Percentiles rank a stretch among this genome's conserved stretches.
These are phyloP conservation scores for Apistogramma diplotaenia DNA, from an alignment of 2,113 vertebrate species.

Conservation along the genomic window DNA sequence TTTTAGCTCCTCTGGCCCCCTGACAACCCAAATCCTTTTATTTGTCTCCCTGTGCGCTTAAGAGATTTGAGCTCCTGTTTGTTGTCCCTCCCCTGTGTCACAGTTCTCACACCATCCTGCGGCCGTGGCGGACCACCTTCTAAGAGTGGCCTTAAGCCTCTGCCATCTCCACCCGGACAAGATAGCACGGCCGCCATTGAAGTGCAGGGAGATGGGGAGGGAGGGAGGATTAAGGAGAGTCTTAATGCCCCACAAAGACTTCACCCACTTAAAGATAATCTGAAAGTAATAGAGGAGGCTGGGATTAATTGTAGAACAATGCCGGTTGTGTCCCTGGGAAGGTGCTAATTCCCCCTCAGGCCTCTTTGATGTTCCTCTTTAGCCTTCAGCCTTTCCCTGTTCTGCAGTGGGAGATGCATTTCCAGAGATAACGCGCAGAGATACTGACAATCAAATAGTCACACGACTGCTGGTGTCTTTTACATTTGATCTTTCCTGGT, in stretches of 20 bases:
- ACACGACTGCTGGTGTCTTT: neutral
- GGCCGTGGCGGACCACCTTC: slow-evolving; percentile 79
- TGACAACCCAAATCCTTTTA: slow-evolving; percentile 80
- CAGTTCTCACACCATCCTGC: slow-evolving; percentile 79
- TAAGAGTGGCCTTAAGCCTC: slow-evolving; percentile 77
- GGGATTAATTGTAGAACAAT: slow-evolving; percentile 85
- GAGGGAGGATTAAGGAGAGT: slow-evolving; percentile 70
- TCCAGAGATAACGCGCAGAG: neutral
- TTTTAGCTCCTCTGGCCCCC: slow-evolving; percentile 76
- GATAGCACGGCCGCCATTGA: slow-evolving; percentile 79
- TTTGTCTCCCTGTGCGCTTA: slow-evolving; percentile 80
- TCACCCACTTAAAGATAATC: slow-evolving; percentile 84
- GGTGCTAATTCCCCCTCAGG: slow-evolving; percentile 71
- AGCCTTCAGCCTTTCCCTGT: slow-evolving; percentile 40
- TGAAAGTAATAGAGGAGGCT: slow-evolving; percentile 85
- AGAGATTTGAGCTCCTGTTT: slow-evolving; percentile 82
- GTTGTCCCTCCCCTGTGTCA: slow-evolving; percentile 77
- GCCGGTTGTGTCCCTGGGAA: slow-evolving; percentile 74
- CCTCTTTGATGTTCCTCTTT: slow-evolving; percentile 76
- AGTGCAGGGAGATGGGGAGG: slow-evolving; percentile 68
- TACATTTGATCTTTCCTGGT: neutral
- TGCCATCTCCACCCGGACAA: slow-evolving; percentile 78
- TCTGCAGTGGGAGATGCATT: slow-evolving; percentile 25
- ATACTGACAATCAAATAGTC: neutral
- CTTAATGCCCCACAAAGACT: slow-evolving; percentile 79